Evolutionary conservation across 2,888 invertebrate species (phyloP), one percentile per base, ranked within the genome.

Genomic region (Drepana falcataria): DNA sequence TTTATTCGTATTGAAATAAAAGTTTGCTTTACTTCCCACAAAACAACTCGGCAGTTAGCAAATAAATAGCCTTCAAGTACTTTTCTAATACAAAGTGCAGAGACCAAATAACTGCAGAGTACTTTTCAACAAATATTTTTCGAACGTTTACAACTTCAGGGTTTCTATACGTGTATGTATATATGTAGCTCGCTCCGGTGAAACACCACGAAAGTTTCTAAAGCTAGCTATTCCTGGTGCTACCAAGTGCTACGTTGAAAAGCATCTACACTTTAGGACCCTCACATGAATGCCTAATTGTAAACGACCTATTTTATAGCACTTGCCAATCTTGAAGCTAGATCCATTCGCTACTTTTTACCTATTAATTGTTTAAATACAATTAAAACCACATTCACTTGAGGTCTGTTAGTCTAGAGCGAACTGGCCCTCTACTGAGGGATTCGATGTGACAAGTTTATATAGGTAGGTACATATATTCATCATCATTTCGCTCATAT

Each of bases 61-160:
- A 9, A 9, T 44, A 9, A 44, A 44, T 44, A 9, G 9, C 44
- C 5, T 37, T 44, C 44, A 9, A 44, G 44, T 44, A 40, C 40
- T 6, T 53, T 53, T 55, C 51, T 48, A 54, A 35, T 55, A 35
- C 9, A 47, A 35, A 44, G 35, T 51, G 48, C 48, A 44, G 44
- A 9, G 48, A 21, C 33, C 48, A 48, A 48, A 44, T 44, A 9
- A 44, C 44, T 44, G 44, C 44, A 44, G 9, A 44, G 44, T 9
- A 44, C 44, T 44, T 44, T 44, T 44, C 44, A 44, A 44, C 9
- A 44, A 9, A 44, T 44, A 44, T 44, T 4, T 44, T 9, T 9
- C 33, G 6, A 5, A 40, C 7, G 33, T 35, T 52, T 37, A 48
- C 53, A 49, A 60, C 58, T 48, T 51, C 53, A 49, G 53, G 41